Evolutionary conservation across 92 coral and sea anemone species (phyloP).

Genomic region (Pocillopora grandis): DNA sequence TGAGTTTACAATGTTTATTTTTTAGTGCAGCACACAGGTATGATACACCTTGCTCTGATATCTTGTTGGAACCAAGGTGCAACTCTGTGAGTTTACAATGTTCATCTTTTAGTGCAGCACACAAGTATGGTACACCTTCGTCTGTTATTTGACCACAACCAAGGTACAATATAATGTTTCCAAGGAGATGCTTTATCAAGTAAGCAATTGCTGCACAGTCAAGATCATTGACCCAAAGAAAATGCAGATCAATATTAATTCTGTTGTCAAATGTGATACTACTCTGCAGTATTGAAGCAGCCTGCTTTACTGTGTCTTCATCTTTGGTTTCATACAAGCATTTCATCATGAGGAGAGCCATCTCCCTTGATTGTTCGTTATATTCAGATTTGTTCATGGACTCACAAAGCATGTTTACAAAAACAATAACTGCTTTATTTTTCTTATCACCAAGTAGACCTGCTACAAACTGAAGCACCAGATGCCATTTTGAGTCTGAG

Average conservation of each 20-base stretch:
- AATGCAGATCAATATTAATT: not conserved
- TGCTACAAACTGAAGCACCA: conserved; percentile 43
- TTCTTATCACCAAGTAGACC: conserved; percentile 18
- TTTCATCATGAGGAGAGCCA: conserved; percentile 36
- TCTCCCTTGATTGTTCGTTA: too few relatives aligned
- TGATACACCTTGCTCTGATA: conserved; percentile 1
- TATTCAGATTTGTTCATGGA: not conserved
- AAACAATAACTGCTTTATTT: not conserved
- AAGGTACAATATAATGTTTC: not conserved
- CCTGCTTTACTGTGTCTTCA: not conserved
- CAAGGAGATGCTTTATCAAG: conserved; percentile 16
- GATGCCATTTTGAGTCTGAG: conserved; percentile 37
- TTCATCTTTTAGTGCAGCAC: not conserved
- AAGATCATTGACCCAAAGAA: conserved; percentile 11
- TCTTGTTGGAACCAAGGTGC: not conserved
- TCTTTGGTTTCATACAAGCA: conserved; percentile 34
- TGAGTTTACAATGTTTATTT: not conserved
- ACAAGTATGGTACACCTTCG: not conserved
- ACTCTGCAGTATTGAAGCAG: conserved; percentile 11
- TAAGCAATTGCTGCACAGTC: conserved; percentile 35
- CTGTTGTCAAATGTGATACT: not conserved
- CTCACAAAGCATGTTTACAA: conserved; percentile 4
- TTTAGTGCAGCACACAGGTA: not conserved
- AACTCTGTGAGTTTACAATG: not conserved
- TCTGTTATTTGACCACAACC: not conserved